Percentiles rank a stretch among this genome's conserved stretches.
These are phyloP conservation scores for Syngnathus typhle DNA, from an alignment of 2,113 vertebrate genomes.

Conservation along the genomic window DNA sequence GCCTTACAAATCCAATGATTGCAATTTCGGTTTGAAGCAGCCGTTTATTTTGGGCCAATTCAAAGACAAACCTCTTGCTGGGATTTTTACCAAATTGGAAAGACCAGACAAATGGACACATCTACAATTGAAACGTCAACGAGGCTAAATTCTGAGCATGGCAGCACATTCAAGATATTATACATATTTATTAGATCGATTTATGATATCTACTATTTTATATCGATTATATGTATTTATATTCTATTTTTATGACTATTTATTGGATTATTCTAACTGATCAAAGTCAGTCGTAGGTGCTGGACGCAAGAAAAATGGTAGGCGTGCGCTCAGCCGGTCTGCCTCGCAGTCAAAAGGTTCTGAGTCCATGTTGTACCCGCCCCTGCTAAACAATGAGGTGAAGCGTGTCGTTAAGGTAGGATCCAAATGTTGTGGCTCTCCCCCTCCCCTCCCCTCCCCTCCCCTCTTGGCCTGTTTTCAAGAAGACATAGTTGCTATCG, in stretches of 20 bases:
- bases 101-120: too few species aligned
- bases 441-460: too few species aligned
- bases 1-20: neutral
- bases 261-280: too few species aligned
- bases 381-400: neutral
- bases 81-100: too few species aligned
- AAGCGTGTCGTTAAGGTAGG: neutral
- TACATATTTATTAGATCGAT: too few species aligned
- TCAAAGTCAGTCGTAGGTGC: neutral
- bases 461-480: conserved; percentile 13
- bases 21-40: neutral
- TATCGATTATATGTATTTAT: too few species aligned
- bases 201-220: too few species aligned
- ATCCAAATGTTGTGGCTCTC: conserved; percentile 3
- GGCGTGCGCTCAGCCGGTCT: neutral
- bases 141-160: too few species aligned
- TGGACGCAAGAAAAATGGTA: neutral
- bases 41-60: neutral
- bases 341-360: neutral
- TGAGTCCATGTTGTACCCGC: neutral
- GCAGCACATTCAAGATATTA: too few species aligned
- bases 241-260: too few species aligned
- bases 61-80: too few species aligned
- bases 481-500: conserved; percentile 26
- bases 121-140: too few species aligned